A percentile compares a stretch with the other conserved stretches of the same genome.
Conservation (phyloP, 2,888 invertebrate species). For the Drosophila niveifrons region DNA sequence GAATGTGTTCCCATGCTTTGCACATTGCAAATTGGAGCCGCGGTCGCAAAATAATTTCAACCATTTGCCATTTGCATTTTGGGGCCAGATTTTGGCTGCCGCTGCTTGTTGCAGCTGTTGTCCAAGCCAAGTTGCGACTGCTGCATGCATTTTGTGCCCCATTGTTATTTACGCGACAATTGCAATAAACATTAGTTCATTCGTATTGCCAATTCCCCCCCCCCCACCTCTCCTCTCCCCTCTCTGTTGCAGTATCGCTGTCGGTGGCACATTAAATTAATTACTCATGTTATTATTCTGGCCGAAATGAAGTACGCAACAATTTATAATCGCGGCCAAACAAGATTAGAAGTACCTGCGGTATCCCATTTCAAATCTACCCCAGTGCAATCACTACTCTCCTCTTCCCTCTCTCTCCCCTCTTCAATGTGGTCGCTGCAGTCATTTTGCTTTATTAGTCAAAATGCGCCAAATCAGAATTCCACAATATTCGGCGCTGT, state of each 20-base stretch:
- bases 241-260: slow-evolving; percentile 51
- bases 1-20: slow-evolving; percentile 32
- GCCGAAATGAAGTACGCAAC: slow-evolving; percentile 84
- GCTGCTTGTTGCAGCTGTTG: slow-evolving; percentile 27
- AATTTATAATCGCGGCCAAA: slow-evolving; percentile 83
- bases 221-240: neutral
- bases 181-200: slow-evolving; percentile 68
- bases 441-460: slow-evolving; percentile 81
- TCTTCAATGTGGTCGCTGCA: slow-evolving; percentile 51
- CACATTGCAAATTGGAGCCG: slow-evolving; percentile 64
- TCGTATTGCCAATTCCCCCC: slow-evolving; percentile 29
- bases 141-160: slow-evolving; percentile 60
- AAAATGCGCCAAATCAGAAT: slow-evolving; percentile 70
- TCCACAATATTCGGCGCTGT: slow-evolving; percentile 55
- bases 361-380: slow-evolving; percentile 49
- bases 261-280: slow-evolving; percentile 84
- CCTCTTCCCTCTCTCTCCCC: neutral
- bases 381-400: neutral
- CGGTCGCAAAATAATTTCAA: slow-evolving; percentile 73
- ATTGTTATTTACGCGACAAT: slow-evolving; percentile 65
- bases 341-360: slow-evolving; percentile 83
- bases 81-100: slow-evolving; percentile 65
- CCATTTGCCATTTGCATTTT: slow-evolving; percentile 61
- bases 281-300: slow-evolving; percentile 84
- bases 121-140: slow-evolving; percentile 36